Evolutionary conservation across 2,888 invertebrate species (phyloP), one percentile per base, ranked within the genome.

Genomic region (Hypomecis atomaria): DNA sequence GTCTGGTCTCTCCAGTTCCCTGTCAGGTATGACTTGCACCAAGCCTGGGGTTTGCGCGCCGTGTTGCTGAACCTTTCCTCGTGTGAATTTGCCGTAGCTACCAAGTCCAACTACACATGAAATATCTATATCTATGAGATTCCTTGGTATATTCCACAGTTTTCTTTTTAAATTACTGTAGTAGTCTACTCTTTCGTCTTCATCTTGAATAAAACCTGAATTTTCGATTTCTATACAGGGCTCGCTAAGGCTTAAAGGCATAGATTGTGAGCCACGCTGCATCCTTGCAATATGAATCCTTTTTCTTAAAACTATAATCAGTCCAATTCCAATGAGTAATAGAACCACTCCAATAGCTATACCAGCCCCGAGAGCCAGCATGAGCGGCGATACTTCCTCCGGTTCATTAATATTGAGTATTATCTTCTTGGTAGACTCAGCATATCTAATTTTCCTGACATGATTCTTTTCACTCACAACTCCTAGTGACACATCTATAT

Each of bases 151-250:
- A 66, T 94, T 95, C 94, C 96, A 96, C 0, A 97, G 91, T 80
- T 95, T 96, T 72, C 96, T 94, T 80, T 96, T 96, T 50, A 97
- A 90, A 70, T 95, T 95, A 57, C 95, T 94, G 77, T 96, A 97
- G 77, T 96, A 94, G 77, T 96, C 96, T 0, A 94, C 90, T 72
- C 94, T 92, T 70, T 94, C 94, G 44, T 95, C 94, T 68, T 96
- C 96, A 75, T 96, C 97, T 23, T 95, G 94, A 23, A 96, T 92
- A 74, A 96, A 97, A 0, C 96, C 96, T 74, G 96, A 94, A 80
- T 97, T 97, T 83, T 97, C 97, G 82, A 96, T 94, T 88, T 97
- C 97, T 67, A 96, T 94, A 77, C 96, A 95, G 0, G 97, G 96
- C 63, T 96, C 96, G 78, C 96, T 97, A 37, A 97, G 86, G 77